A percentile compares a stretch with the other conserved stretches of the same genome.
Conservation (phyloP, 2,797 vertebrate species). For the Pyrocephalus nanus region DNA sequence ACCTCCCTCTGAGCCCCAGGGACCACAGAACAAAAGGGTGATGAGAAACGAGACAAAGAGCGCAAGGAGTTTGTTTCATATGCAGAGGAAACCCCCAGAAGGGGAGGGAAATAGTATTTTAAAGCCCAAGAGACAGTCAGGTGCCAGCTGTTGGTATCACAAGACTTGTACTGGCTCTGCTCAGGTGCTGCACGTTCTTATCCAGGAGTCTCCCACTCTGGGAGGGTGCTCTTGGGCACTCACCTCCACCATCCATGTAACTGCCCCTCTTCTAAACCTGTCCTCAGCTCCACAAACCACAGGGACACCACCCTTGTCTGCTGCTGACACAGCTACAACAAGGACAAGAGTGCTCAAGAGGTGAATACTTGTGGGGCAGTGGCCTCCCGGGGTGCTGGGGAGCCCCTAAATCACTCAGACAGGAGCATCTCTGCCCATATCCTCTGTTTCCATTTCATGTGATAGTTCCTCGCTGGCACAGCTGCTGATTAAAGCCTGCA, state of each 20-base stretch:
- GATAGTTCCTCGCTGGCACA: neutral
- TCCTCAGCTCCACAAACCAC: neutral
- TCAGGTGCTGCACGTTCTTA: neutral
- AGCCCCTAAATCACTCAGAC: neutral
- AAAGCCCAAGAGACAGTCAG: neutral
- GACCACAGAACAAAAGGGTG: neutral
- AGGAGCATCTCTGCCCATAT: neutral
- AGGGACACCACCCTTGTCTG: neutral
- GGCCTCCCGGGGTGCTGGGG: neutral
- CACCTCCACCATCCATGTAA: accelerated
- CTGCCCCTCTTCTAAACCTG: accelerated
- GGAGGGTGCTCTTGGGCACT: neutral
- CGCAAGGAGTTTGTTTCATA: neutral
- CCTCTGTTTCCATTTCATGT: neutral
- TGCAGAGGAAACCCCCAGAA: neutral
- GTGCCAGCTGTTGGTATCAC: neutral
- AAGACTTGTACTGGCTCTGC: neutral
- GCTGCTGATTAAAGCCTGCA: neutral
- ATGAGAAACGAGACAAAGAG: neutral
- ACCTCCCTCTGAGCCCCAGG: neutral
- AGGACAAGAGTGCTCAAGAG: neutral
- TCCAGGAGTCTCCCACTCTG: neutral
- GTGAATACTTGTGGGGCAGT: neutral
- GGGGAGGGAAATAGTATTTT: neutral
- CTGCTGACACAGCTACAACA: neutral